Percentiles rank a stretch among this genome's conserved stretches.
phyloP scores from a whole-genome alignment of 2,113 vertebrate genomes.

The Porphyrio hochstetteri region DNA sequence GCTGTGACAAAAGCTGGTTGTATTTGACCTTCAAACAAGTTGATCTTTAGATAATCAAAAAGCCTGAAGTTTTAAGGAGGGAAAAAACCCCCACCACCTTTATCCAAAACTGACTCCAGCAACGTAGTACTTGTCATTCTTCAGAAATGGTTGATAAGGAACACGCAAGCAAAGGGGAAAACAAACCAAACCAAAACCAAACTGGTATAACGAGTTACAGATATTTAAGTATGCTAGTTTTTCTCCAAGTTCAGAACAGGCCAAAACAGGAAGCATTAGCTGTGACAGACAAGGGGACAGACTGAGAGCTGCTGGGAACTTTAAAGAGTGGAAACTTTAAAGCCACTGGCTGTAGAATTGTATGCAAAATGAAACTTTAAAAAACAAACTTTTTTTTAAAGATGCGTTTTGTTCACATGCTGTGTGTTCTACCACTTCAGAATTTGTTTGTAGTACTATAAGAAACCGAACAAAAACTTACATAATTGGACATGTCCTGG shows the following conservation, averaged over 20 bases:
- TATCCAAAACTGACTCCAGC: neutral
- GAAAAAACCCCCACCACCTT: neutral
- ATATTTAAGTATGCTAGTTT: neutral
- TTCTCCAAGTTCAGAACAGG: neutral
- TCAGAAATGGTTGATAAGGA: neutral
- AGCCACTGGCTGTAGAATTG: neutral
- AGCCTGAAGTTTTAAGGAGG: neutral
- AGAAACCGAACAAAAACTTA: slow-evolving; percentile 25
- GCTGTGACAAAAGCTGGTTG: neutral
- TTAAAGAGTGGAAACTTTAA: neutral
- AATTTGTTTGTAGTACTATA: neutral
- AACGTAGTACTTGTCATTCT: neutral
- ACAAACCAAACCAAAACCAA: neutral
- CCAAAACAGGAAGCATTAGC: neutral
- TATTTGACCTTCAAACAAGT: neutral
- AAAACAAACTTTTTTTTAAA: neutral
- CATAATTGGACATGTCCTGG: neutral
- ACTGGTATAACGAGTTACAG: neutral
- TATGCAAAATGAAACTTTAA: neutral
- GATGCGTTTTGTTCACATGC: neutral
- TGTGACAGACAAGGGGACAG: neutral
- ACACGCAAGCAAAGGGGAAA: neutral
- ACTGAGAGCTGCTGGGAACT: neutral
- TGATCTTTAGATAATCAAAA: neutral
- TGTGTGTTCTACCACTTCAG: neutral